These are phyloP conservation scores for Proterorhinus semilunaris DNA, from an alignment of 2,113 vertebrate species.

Conservation along the genomic window DNA sequence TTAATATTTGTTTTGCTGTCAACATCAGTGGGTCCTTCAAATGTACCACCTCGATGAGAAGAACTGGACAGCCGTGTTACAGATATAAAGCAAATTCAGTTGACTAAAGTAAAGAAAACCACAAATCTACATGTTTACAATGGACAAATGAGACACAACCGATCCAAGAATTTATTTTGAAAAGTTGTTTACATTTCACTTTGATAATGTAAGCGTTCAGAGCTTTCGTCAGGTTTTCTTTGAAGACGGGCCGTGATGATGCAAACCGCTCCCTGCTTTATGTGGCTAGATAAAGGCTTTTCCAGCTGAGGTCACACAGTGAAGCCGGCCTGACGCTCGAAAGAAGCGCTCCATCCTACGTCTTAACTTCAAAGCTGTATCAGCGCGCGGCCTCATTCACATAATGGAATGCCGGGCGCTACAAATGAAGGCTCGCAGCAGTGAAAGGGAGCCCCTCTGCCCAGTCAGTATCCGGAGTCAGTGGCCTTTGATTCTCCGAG, in stretches of 20 bases:
- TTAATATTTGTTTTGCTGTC: neutral
- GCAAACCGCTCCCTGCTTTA: constrained; percentile 6
- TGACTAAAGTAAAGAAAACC: too few relatives aligned
- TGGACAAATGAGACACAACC: neutral
- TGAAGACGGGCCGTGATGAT: constrained; percentile 15
- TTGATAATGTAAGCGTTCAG: neutral
- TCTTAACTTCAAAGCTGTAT: constrained; percentile 21
- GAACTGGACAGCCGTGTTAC: too few relatives aligned
- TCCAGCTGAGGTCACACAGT: constrained; percentile 2
- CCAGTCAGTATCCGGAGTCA: constrained; percentile 17
- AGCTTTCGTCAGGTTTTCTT: constrained; percentile 10
- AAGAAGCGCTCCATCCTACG: neutral
- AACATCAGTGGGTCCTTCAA: neutral
- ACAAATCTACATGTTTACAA: neutral
- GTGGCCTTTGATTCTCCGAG: constrained; percentile 38
- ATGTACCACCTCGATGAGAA: too few relatives aligned
- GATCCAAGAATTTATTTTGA: neutral
- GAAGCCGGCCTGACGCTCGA: neutral
- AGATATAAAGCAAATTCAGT: too few relatives aligned
- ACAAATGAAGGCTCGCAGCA: neutral
- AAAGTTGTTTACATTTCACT: constrained; percentile 2
- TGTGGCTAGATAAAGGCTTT: constrained; percentile 2
- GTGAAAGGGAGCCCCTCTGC: neutral
- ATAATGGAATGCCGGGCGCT: constrained; percentile 19
- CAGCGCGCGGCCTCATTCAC: constrained; percentile 10